Evolutionary conservation across 2,888 invertebrate genomes (phyloP).

Genomic region (Clanis bilineata): DNA sequence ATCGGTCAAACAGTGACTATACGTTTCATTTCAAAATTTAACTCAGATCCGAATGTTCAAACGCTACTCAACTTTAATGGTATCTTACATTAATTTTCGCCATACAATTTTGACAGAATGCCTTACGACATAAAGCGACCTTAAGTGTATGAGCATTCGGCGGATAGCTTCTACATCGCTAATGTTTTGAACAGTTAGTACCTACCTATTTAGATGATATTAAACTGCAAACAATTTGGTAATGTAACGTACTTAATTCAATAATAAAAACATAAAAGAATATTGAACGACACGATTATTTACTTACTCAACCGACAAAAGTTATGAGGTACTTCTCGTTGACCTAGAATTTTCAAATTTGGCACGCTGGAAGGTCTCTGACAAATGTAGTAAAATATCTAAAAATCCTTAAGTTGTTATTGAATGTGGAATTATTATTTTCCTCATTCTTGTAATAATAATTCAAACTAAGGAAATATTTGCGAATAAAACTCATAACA

Average conservation of each 20-base stretch:
- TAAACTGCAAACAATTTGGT: too few relatives aligned
- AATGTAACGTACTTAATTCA: neutral
- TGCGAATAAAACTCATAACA: neutral
- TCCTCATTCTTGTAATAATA: neutral
- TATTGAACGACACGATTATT: neutral
- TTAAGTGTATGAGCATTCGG: too few relatives aligned
- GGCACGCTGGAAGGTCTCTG: neutral
- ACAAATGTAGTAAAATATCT: neutral
- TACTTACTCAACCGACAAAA: neutral
- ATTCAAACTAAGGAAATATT: neutral
- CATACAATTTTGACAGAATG: too few relatives aligned
- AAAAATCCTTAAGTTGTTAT: neutral
- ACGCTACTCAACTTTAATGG: too few relatives aligned
- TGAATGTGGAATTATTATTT: neutral
- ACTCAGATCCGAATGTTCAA: too few relatives aligned
- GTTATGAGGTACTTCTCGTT: neutral
- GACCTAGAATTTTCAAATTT: conserved; percentile 3
- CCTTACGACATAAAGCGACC: too few relatives aligned
- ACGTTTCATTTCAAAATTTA: too few relatives aligned
- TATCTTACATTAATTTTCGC: too few relatives aligned
- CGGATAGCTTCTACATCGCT: too few relatives aligned
- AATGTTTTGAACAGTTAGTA: too few relatives aligned
- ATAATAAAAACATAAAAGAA: neutral
- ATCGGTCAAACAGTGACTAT: too few relatives aligned
- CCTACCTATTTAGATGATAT: too few relatives aligned